Conservation (phyloP, 2,113 vertebrate genomes). For the Blennius ocellaris region DNA sequence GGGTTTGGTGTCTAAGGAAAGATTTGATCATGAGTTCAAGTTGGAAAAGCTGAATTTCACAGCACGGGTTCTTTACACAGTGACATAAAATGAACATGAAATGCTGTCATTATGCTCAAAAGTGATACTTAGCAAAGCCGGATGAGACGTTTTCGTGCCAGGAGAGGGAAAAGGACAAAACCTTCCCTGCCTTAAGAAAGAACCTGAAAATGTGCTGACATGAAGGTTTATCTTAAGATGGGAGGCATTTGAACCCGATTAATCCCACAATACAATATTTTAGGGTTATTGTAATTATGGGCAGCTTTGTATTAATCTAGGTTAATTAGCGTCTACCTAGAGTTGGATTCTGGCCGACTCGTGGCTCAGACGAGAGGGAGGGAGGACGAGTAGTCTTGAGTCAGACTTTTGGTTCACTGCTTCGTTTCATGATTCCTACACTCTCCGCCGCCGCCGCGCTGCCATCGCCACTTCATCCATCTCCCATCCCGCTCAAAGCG, state of each 20-base stretch:
- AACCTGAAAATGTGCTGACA: background rate
- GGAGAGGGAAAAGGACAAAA: slow-evolving; percentile 50
- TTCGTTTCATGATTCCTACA: slow-evolving; percentile 44
- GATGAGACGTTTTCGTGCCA: slow-evolving; percentile 69
- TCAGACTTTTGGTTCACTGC: slow-evolving; percentile 51
- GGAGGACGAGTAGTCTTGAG: slow-evolving; percentile 45
- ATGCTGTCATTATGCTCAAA: slow-evolving; percentile 72
- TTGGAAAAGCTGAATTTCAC: slow-evolving; percentile 49
- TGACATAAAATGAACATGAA: slow-evolving; percentile 66
- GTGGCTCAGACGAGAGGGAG: slow-evolving; percentile 50
- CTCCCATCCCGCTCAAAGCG: slow-evolving; percentile 45
- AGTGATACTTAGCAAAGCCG: slow-evolving; percentile 68
- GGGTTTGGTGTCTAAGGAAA: slow-evolving; percentile 28
- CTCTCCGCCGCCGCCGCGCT: slow-evolving; percentile 25
- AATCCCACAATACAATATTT: slow-evolving; percentile 1
- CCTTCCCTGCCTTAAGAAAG: slow-evolving; percentile 49
- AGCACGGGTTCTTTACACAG: slow-evolving; percentile 43
- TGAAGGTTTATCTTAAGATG: no score
- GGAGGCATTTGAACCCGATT: background rate
- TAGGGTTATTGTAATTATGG: slow-evolving; percentile 27
- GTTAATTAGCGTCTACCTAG: slow-evolving; percentile 23
- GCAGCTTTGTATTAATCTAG: slow-evolving; percentile 35
- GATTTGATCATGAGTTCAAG: slow-evolving; percentile 15
- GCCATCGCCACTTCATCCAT: slow-evolving; percentile 48
- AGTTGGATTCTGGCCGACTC: slow-evolving; percentile 39